Evolutionary conservation across 53 echinoderm and acorn worm genomes (phyloP).

Genomic region (Hippasteria phrygiana): DNA sequence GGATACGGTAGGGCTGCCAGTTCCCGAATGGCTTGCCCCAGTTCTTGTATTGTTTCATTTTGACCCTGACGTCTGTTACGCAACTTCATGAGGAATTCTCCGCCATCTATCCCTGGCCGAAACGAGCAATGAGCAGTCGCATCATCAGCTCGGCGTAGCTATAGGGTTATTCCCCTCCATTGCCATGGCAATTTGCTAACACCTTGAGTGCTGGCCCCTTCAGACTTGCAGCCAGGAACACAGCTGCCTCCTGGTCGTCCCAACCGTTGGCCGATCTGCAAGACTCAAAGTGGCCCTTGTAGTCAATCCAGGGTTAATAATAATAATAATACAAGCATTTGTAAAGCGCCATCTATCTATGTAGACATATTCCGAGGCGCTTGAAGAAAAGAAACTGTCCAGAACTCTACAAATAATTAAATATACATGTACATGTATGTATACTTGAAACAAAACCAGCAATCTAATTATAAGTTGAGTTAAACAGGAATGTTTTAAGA

Average conservation of each 20-base stretch:
- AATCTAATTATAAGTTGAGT: no score
- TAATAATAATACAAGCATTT: no score
- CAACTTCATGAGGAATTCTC: no score
- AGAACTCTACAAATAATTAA: no score
- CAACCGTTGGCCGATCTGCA: conserved; percentile 7
- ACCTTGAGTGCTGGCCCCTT: background rate
- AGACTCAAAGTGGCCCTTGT: conserved; percentile 15
- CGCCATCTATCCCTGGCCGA: conserved; percentile 24
- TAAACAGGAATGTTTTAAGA: no score
- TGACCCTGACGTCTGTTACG: no score
- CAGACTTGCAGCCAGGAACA: conserved; percentile 16
- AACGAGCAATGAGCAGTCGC: conserved; percentile 2
- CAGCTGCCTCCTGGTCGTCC: conserved; percentile 23
- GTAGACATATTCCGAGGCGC: no score
- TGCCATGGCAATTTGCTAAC: background rate
- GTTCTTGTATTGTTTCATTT: no score
- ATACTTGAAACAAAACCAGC: no score
- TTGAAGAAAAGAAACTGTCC: no score
- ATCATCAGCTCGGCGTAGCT: background rate
- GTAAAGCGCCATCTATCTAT: no score
- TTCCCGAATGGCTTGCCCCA: conserved; percentile 17
- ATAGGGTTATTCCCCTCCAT: background rate
- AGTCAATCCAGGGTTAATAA: conserved; percentile 61
- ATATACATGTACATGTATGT: no score
- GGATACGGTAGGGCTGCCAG: conserved; percentile 29